Base-by-base conservation (phyloP, 2,888 invertebrate genomes). In the Polia nebulosa region DNA sequence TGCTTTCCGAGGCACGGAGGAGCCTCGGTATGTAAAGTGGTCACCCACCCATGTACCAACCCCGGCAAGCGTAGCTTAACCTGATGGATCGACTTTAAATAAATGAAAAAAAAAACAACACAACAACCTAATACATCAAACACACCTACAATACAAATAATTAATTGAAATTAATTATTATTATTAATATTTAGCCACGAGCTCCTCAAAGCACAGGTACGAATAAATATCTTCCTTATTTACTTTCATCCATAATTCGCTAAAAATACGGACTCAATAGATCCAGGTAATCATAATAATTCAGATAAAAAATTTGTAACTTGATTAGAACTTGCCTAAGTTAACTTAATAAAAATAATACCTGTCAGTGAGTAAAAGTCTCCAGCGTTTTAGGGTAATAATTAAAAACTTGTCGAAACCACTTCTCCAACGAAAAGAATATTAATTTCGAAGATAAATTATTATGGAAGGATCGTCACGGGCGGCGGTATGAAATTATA, bases 331-430 rank as follows among this genome's bases (percentile, higher is more conserved):
- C 27, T 22, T 53, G 53, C 15, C 20, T 13, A 22, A 45, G 17
- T 55, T 64, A 52, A 36, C 17, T 65, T 36, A 36, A 36, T 36
- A 36, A 36, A 63, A 47, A 55, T 52, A 47, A 45, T 53, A 47
- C n/a, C 29, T 32, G 36, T 29, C 22, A 13, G 11, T 1, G 22
- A 47, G 22, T 6, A 22, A 45, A 45, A 27, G 8, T 66, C 15
- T 45, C 3, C 25, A 39, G 3, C 47, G 13, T 32, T 3, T 47
- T 0, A 53, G 29, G 36, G n/a, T 32, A 17, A 45, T 64, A 22
- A 56, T 67, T 47, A 47, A 52, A 49, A 66, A 55, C 36, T 56
- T 56, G 36, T 66, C 36, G 22, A 55, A 39, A 29, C 29, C 47
- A 32, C 36, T 56, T 55, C 20, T 13, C 6, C 8, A 15, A 1